phyloP scores from a whole-genome alignment of 2,797 vertebrate genomes.

The Falco cherrug region DNA sequence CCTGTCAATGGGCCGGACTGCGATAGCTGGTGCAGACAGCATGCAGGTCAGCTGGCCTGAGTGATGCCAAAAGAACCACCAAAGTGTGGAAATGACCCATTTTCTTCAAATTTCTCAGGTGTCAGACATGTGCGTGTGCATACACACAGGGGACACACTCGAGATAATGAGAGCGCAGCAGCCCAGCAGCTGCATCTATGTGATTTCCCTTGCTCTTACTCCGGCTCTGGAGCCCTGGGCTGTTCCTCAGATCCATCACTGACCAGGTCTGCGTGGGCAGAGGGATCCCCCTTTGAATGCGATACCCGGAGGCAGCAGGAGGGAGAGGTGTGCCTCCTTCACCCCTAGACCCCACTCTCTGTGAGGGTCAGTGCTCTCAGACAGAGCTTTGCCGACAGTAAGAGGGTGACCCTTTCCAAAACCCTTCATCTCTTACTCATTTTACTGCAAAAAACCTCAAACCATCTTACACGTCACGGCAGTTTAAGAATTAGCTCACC shows the following conservation, averaged over 20 bases:
- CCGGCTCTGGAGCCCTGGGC: not conserved
- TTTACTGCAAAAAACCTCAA: not conserved
- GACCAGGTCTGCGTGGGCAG: not conserved
- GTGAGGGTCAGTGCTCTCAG: not conserved
- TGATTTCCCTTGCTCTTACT: not conserved
- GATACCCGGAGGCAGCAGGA: not conserved
- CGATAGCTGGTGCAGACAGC: not conserved
- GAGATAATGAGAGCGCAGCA: not conserved
- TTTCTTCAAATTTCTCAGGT: not conserved
- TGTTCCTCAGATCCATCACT: not conserved
- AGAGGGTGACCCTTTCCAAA: not conserved
- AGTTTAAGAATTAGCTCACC: not conserved
- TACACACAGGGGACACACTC: no score
- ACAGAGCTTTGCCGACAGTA: not conserved
- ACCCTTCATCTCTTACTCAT: not conserved
- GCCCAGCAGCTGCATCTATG: rapidly evolving
- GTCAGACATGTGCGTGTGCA: rapidly evolving
- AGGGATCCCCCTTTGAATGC: not conserved
- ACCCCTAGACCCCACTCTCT: rapidly evolving
- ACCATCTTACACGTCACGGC: not conserved
- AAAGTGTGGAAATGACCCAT: not conserved
- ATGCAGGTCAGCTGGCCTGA: rapidly evolving
- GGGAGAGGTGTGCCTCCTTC: not conserved
- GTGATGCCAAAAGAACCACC: not conserved
- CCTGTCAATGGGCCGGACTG: not conserved